phyloP scores from a whole-genome alignment of 2,113 vertebrate species.

The Ivindomyrus marchei region DNA sequence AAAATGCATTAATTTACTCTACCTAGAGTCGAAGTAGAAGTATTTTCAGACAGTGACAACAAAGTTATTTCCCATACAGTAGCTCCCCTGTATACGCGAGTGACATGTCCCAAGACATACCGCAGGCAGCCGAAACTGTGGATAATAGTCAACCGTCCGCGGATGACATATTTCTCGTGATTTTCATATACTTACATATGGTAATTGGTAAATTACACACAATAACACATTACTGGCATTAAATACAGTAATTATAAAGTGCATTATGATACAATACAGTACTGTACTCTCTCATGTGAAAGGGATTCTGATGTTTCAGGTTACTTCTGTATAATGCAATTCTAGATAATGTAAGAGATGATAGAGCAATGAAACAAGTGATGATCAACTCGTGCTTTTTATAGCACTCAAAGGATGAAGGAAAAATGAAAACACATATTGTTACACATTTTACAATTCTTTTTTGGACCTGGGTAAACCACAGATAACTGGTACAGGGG shows the following conservation, averaged over 20 bases:
- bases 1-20: background rate
- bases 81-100: background rate
- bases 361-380: background rate
- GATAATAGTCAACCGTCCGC: background rate
- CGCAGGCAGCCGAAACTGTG: background rate
- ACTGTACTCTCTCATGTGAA: background rate
- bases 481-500: background rate
- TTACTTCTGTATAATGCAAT: background rate
- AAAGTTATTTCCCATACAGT: background rate
- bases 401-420: background rate
- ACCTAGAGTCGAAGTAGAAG: background rate
- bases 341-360: background rate
- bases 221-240: background rate
- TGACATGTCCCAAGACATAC: background rate
- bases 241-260: background rate
- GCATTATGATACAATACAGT: background rate
- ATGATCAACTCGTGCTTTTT: background rate
- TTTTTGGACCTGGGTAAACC: background rate
- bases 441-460: too few species aligned
- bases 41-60: background rate
- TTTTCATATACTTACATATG: background rate
- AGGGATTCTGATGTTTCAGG: background rate
- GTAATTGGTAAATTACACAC: background rate
- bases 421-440: background rate
- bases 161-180: background rate